These are phyloP conservation scores for Dipodomys stephensi DNA, from an alignment of 2,113 vertebrate species.

Conservation along the genomic window DNA sequence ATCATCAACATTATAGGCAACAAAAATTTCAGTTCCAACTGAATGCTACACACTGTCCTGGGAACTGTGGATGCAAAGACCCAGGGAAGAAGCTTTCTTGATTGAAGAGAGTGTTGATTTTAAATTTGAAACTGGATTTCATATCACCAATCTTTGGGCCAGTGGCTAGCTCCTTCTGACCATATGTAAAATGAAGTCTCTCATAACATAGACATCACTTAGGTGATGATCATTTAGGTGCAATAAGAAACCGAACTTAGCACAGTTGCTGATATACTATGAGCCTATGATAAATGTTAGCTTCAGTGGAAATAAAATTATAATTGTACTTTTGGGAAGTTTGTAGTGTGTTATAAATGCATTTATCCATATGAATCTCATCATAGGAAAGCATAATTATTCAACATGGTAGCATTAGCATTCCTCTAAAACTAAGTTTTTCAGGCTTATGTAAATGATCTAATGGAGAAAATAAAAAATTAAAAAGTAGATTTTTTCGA, in stretches of 20 bases:
- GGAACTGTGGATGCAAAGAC: neutral
- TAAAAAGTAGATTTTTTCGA: neutral
- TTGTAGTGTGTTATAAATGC: neutral
- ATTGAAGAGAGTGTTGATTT: neutral
- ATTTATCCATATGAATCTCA: neutral
- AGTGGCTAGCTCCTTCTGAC: neutral
- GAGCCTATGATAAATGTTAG: slow-evolving; percentile 28
- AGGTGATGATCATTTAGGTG: neutral
- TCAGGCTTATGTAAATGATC: neutral
- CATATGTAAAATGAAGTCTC: neutral
- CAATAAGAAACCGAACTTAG: neutral
- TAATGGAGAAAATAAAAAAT: neutral
- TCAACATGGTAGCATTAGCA: neutral
- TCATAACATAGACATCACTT: neutral
- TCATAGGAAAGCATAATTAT: neutral
- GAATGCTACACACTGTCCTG: neutral
- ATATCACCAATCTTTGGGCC: neutral
- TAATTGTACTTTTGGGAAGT: slow-evolving; percentile 12
- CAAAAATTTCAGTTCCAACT: slow-evolving; percentile 9
- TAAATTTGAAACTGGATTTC: neutral
- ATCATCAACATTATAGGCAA: neutral
- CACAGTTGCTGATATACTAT: neutral
- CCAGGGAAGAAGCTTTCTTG: neutral
- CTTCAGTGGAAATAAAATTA: slow-evolving; percentile 25
- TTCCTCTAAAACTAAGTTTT: slow-evolving; percentile 5